Percentiles rank a stretch among this genome's conserved stretches.
These are phyloP conservation scores for Aelia acuminata DNA, from an alignment of 2,888 invertebrate species.

Conservation along the genomic window DNA sequence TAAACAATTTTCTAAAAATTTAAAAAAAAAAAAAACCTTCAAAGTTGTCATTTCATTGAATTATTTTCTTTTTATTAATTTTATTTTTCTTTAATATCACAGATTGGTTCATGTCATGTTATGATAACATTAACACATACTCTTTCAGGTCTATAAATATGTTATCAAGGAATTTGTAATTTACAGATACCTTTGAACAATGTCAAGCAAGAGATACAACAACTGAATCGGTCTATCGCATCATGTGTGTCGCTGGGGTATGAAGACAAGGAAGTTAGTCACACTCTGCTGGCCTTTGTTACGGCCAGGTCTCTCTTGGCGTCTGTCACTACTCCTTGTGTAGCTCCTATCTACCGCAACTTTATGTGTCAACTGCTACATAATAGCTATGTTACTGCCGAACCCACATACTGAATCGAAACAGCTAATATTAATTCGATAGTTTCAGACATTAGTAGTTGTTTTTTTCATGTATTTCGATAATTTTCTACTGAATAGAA, in stretches of 20 bases:
- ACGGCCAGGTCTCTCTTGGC: not conserved
- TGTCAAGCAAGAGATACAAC: not conserved
- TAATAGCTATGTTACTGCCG: too few relatives aligned
- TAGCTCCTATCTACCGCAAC: not conserved
- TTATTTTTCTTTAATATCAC: too few relatives aligned
- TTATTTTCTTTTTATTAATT: too few relatives aligned
- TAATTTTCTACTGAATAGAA: too few relatives aligned
- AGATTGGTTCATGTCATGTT: too few relatives aligned
- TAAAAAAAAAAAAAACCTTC: too few relatives aligned
- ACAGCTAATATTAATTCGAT: not conserved
- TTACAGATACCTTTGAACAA: not conserved
- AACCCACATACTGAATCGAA: too few relatives aligned
- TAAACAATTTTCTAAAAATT: too few relatives aligned
- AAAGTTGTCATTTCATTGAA: too few relatives aligned
- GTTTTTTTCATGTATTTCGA: too few relatives aligned
- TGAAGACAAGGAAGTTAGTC: slow-evolving; percentile 16
- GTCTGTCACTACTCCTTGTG: not conserved
- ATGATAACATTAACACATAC: not conserved
- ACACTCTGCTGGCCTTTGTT: slow-evolving; percentile 21
- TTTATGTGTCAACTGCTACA: not conserved
- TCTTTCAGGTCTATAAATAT: not conserved
- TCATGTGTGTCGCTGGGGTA: not conserved
- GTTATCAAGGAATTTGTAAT: not conserved
- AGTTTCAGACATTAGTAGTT: too few relatives aligned
- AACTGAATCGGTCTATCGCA: not conserved